Evolutionary conservation across 37 sponge, comb jelly and placozoan species (phyloP).

Genomic region (Lycopodina hypogea): DNA sequence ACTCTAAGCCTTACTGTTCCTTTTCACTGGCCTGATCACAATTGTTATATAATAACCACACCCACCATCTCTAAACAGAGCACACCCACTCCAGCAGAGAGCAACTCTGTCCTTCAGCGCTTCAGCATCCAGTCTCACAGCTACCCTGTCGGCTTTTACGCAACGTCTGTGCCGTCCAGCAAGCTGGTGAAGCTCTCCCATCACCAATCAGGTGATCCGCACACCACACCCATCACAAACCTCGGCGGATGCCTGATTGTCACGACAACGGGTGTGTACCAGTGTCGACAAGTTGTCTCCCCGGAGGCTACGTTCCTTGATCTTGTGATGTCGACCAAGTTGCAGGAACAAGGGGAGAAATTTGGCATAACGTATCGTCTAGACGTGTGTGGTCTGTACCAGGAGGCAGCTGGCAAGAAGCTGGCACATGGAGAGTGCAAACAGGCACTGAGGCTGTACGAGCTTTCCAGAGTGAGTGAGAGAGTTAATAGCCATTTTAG

Average conservation of each 20-base stretch:
- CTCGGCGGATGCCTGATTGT: slow-evolving; percentile 70
- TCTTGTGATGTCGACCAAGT: slow-evolving; percentile 19
- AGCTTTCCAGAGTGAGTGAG: slow-evolving; percentile 45
- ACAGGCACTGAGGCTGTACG: slow-evolving; percentile 53
- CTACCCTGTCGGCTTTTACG: slow-evolving; percentile 40
- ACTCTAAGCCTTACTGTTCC: no score
- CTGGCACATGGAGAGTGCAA: slow-evolving; percentile 18
- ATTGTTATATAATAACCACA: no score
- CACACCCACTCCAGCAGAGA: slow-evolving; percentile 10
- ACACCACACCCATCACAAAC: slow-evolving; percentile 23
- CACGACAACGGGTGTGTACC: slow-evolving; percentile 61
- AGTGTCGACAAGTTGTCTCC: slow-evolving; percentile 44
- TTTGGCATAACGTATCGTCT: slow-evolving; percentile 65
- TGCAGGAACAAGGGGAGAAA: slow-evolving; percentile 48
- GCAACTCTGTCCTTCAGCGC: slow-evolving; percentile 41
- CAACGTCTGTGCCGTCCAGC: slow-evolving; percentile 2
- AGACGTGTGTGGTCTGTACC: slow-evolving; percentile 70
- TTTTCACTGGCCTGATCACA: no score
- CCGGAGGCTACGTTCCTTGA: slow-evolving; percentile 58
- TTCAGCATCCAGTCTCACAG: slow-evolving; percentile 47
- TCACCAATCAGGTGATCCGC: slow-evolving; percentile 1
- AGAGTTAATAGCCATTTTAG: background rate
- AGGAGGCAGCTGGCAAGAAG: slow-evolving; percentile 53
- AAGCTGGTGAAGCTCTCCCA: background rate
- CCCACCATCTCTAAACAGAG: background rate